Evolutionary conservation across 2,113 vertebrate genomes (phyloP).

Genomic region (Xenus cinereus): DNA sequence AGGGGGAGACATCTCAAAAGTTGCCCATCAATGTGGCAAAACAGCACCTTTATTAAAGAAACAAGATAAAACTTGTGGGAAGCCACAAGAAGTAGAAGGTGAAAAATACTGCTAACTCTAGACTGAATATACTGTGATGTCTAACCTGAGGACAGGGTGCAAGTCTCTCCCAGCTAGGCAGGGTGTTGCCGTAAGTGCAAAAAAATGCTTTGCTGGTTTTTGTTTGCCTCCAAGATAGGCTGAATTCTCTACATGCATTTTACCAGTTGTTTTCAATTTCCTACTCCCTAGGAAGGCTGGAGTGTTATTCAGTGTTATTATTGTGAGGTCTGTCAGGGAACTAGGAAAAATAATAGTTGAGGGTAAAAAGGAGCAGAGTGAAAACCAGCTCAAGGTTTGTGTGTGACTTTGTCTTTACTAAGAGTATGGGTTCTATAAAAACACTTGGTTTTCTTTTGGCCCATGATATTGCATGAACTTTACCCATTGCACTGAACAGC

Average conservation of each 20-base stretch:
- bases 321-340: background rate
- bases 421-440: background rate
- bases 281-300: background rate
- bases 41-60: background rate
- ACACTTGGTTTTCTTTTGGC: background rate
- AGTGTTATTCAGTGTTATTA: background rate
- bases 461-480: background rate
- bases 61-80: background rate
- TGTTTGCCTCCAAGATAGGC: background rate
- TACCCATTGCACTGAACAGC: background rate
- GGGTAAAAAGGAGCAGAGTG: background rate
- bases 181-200: background rate
- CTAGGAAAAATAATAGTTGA: background rate
- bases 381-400: background rate
- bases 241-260: background rate
- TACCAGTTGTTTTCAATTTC: background rate
- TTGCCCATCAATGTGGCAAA: background rate
- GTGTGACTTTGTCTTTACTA: background rate
- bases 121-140: background rate
- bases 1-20: background rate
- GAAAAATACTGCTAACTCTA: background rate
- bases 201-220: background rate
- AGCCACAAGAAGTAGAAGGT: background rate
- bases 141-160: background rate
- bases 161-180: background rate